Conservation (phyloP, 2,888 invertebrate genomes). For the Drosophila pseudotakahashii region DNA sequence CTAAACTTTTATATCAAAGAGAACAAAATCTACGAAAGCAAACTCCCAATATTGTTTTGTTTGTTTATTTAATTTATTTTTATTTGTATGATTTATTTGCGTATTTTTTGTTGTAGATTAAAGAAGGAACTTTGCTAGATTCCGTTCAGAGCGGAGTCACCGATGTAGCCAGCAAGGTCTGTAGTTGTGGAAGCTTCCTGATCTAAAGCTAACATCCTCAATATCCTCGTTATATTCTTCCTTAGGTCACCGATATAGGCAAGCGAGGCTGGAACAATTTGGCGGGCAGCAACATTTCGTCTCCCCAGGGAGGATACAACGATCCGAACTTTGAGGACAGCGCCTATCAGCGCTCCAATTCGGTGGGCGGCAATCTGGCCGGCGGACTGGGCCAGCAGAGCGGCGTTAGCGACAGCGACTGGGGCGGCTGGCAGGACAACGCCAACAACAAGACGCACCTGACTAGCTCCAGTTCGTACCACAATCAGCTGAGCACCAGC, state of each 20-base stretch:
- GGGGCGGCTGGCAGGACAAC: conserved; percentile 82
- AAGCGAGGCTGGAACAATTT: conserved; percentile 88
- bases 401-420: conserved; percentile 79
- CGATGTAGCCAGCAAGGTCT: conserved; percentile 88
- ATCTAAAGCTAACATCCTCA: neutral
- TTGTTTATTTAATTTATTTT: conserved; percentile 19
- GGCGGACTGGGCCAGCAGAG: conserved; percentile 74
- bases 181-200: conserved; percentile 55
- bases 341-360: conserved; percentile 83
- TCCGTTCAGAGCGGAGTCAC: conserved; percentile 88
- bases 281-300: conserved; percentile 85
- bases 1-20: neutral
- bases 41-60: neutral
- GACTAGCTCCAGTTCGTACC: conserved; percentile 78
- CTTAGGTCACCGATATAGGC: conserved; percentile 88
- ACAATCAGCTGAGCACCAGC: conserved; percentile 68
- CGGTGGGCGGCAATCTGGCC: conserved; percentile 79
- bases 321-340: conserved; percentile 79
- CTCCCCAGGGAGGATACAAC: conserved; percentile 82
- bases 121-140: conserved; percentile 89
- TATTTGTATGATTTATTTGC: conserved; percentile 53
- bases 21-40: neutral
- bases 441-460: conserved; percentile 69
- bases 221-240: neutral
- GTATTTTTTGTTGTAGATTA: conserved; percentile 86